phyloP scores from a whole-genome alignment of 2,113 vertebrate genomes.

The Dicentrarchus labrax region DNA sequence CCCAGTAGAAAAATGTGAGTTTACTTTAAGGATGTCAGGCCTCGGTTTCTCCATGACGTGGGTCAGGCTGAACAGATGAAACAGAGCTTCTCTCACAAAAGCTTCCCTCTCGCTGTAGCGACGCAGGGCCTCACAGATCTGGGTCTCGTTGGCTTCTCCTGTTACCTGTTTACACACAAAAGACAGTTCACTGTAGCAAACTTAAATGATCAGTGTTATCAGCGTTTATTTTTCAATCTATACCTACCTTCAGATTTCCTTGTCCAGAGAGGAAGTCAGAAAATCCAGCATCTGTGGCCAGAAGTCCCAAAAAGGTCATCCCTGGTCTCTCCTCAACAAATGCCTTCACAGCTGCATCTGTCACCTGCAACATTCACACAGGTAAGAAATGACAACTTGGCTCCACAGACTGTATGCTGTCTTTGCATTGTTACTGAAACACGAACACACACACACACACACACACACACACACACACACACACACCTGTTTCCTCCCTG shows the following conservation, averaged over 20 bases:
- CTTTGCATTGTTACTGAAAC: not conserved
- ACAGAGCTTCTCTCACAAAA: slow-evolving; percentile 97
- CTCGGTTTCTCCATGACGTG: slow-evolving; percentile 97
- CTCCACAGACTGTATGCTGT: not conserved
- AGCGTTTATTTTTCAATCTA: rapidly evolving
- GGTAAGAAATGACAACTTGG: not conserved
- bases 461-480: slow-evolving; percentile 70
- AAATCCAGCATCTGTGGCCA: slow-evolving; percentile 97
- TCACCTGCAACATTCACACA: slow-evolving; percentile 85
- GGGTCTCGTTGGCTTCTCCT: slow-evolving; percentile 97
- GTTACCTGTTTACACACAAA: slow-evolving; percentile 88
- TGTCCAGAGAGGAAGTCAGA: slow-evolving; percentile 95
- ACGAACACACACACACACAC: slow-evolving; percentile 70
- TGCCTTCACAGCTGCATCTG: slow-evolving; percentile 91
- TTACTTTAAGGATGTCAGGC: slow-evolving; percentile 97
- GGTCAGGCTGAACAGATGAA: slow-evolving; percentile 97
- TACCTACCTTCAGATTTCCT: slow-evolving; percentile 91
- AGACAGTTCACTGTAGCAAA: slow-evolving; percentile 26
- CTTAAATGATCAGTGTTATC: not conserved
- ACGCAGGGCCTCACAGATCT: slow-evolving; percentile 96
- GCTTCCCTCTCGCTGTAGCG: slow-evolving; percentile 97
- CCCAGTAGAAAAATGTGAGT: not conserved
- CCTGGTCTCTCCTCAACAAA: slow-evolving; percentile 94
- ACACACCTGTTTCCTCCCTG: slow-evolving; percentile 93
- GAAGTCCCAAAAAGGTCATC: slow-evolving; percentile 96